phyloP scores from a whole-genome alignment of 35 echinoderm and acorn worm genomes.

The Eucidaris tribuloides region DNA sequence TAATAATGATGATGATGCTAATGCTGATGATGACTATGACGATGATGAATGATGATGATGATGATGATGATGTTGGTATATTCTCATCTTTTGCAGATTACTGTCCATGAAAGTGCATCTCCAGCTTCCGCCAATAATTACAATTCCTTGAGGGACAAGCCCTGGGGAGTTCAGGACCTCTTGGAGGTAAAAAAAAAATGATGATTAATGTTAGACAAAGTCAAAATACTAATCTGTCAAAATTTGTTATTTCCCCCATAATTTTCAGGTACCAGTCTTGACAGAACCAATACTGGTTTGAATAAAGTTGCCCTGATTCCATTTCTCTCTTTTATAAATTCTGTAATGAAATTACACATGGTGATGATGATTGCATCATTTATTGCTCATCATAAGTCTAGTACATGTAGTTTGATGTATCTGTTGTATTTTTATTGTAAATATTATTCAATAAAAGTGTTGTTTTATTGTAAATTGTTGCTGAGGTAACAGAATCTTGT shows the following conservation, averaged over 20 bases:
- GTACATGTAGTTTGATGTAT: too few relatives aligned
- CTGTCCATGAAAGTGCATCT: constrained; percentile 45
- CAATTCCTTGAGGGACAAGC: constrained; percentile 16
- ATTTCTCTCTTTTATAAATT: too few relatives aligned
- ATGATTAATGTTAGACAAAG: not conserved
- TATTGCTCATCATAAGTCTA: too few relatives aligned
- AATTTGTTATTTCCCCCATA: not conserved
- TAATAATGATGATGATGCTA: too few relatives aligned
- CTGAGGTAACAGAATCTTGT: too few relatives aligned
- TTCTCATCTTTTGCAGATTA: constrained; percentile 40
- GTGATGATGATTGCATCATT: too few relatives aligned
- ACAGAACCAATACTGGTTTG: not conserved
- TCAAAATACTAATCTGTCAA: not conserved
- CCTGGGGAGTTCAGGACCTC: constrained; percentile 80
- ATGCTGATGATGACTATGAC: too few relatives aligned
- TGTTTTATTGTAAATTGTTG: too few relatives aligned
- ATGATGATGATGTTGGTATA: not conserved
- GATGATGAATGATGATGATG: too few relatives aligned
- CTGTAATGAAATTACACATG: too few relatives aligned
- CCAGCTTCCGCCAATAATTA: constrained; percentile 21
- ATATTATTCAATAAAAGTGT: too few relatives aligned
- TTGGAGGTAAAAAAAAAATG: constrained; percentile 40
- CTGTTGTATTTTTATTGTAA: too few relatives aligned
- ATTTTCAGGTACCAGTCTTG: not conserved
- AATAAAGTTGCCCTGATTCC: not conserved